These are phyloP conservation scores for Hyperoodon ampullatus DNA, from an alignment of 2,113 vertebrate genomes.

Conservation along the genomic window DNA sequence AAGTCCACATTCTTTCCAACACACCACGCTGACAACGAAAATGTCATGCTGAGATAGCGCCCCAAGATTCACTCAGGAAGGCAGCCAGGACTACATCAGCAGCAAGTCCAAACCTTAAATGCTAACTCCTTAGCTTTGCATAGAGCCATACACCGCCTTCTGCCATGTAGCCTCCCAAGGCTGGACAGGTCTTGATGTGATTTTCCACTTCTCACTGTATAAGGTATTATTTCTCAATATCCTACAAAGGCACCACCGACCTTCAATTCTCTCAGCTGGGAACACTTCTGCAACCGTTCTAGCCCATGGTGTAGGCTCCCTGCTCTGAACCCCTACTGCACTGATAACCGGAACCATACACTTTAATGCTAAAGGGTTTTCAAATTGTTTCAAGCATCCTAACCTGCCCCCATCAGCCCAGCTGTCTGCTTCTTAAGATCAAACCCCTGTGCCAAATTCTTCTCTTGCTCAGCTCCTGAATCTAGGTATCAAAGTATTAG, in stretches of 20 bases:
- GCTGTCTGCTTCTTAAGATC: background rate
- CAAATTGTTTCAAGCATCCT: background rate
- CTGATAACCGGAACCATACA: background rate
- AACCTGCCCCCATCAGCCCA: background rate
- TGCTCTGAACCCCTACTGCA: background rate
- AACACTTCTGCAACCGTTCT: background rate
- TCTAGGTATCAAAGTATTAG: background rate
- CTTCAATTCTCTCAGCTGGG: constrained; percentile 37
- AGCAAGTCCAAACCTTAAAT: background rate
- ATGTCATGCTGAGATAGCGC: too few relatives aligned
- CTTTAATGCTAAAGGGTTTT: background rate
- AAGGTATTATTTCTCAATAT: constrained; percentile 34
- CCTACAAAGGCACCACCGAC: background rate
- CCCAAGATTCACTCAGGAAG: background rate
- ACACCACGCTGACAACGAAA: background rate
- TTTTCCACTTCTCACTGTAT: background rate
- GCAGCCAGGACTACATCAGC: background rate
- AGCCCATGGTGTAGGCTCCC: background rate
- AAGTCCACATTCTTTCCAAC: background rate
- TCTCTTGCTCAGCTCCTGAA: background rate
- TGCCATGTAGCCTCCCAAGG: background rate
- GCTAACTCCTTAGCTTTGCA: background rate
- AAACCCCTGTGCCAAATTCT: background rate
- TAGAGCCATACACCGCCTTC: background rate
- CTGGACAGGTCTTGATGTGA: background rate